Base-by-base conservation (phyloP, 2,888 invertebrate species). In the Dicyrtoma fusca region DNA sequence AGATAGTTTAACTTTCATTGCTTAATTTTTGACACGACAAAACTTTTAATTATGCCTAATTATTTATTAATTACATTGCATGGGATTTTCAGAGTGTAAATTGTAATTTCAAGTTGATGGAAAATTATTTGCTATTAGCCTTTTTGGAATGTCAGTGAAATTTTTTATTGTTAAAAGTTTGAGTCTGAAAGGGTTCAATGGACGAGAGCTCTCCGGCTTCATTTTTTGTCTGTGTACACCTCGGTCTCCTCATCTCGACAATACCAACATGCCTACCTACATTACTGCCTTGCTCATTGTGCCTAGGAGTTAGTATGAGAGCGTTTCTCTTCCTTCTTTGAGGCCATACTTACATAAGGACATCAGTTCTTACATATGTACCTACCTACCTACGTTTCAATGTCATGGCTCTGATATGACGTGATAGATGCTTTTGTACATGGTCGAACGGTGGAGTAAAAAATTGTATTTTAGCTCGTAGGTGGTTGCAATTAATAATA, bases 81-180 rank as follows among this genome's bases (percentile, higher is more conserved):
- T 26, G 66, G 34, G 53, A 66, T 66, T 55, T 66, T 53, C 14
- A 11, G 34, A 34, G 34, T 34, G 34, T 34, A 34, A 34, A 34
- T n/a, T 17, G 14, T 23, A 21, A 26, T 59, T 59, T 59, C 25
- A 25, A 26, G 26, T 59, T 59, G 61, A 61, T 61, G 61, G 42
- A 44, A 44, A 61, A 61, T 61, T 61, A 61, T 61, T 61, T 61
- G 61, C 61, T 61, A 44, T 61, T 59, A 61, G 21, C 19, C 44
- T 61, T 34, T 51, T 17, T 13, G 65, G 65, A 53, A 45, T 53
- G 65, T 65, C 65, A 53, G 65, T 19, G 53, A 64, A 47, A 42
- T 51, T 66, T 26, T 66, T 55, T 55, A 66, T 66, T 66, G 66
- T 66, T 66, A 66, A 66, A 34, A 66, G 53, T 61, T 66, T 66